Percentiles rank a stretch among this genome's conserved stretches.
phyloP scores from a whole-genome alignment of 2,797 vertebrate species.

The Pseudochaenichthys georgianus region DNA sequence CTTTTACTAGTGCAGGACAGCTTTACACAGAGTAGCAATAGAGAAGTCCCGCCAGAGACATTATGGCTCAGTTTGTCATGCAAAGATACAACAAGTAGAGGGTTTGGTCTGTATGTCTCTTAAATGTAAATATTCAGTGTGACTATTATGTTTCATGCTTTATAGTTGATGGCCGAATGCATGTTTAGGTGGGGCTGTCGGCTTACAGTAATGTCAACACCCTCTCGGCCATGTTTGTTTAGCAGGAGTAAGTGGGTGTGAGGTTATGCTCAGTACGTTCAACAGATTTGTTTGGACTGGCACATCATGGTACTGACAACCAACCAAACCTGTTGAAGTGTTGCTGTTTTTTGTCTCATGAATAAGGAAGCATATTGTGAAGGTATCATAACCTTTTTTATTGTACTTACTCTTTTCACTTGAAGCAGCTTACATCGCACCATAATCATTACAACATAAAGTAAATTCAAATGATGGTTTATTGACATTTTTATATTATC shows the following conservation, averaged over 20 bases:
- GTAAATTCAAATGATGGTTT: neutral
- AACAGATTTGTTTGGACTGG: constrained; percentile 49
- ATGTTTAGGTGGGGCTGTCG: constrained; percentile 64
- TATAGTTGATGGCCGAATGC: constrained; percentile 32
- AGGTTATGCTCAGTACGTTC: constrained; percentile 58
- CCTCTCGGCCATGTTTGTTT: constrained; percentile 65
- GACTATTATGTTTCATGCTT: constrained; percentile 39
- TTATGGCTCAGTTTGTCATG: constrained; percentile 29
- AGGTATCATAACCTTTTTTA: neutral
- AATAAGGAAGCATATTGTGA: constrained; percentile 1
- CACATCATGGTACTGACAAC: constrained; percentile 33
- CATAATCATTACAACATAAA: neutral
- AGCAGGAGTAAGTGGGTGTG: constrained; percentile 61
- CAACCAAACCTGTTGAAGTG: constrained; percentile 46
- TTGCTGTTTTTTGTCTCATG: constrained; percentile 1
- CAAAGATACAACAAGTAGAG: constrained; percentile 37
- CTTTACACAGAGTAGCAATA: constrained; percentile 50
- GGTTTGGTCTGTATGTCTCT: constrained; percentile 17
- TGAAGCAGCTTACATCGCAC: neutral
- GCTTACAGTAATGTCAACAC: constrained; percentile 70
- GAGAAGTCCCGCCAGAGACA: constrained; percentile 14
- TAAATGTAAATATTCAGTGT: constrained; percentile 9
- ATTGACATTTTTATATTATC: neutral
- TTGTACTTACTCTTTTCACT: neutral
- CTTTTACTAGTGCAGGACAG: constrained; percentile 47